Base-by-base conservation (phyloP, 2,888 invertebrate species). In the Unio pictorum region DNA sequence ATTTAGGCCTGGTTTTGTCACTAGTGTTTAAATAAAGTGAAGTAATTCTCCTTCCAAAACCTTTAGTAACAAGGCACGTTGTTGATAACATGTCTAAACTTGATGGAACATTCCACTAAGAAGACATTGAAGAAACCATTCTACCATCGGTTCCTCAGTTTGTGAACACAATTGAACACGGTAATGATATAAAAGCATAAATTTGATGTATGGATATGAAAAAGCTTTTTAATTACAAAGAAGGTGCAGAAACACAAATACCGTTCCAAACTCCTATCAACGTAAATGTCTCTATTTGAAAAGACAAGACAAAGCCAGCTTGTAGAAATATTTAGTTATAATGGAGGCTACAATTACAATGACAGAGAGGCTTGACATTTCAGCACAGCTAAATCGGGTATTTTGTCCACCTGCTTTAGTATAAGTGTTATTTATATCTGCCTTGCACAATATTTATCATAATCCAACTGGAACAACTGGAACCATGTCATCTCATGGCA, bases 301-400 rank as follows among this genome's bases (percentile, higher is more conserved):
- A 82, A 77, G 57, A 80, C 75, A 15, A 64, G 74, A 55, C 80
- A 77, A 61, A 72, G 72, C 54, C 23, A 67, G 61, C 56, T 78
- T 17, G 69, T 79, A 20, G 55, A 64, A 55, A 74, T 45, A 73
- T 82, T 54, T 72, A 28, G 4, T 28, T 28, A 28, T 4, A 28
- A 28, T 28, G 28, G 28, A 28, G 4, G 28, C 28, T 3, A 2
- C 28, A 28, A 28, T 28, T 28, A 76, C 20, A 80, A 83, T 72
- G 76, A 80, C 54, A 73, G 82, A 63, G 81, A 23, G 83, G n/a
- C 68, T 83, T 54, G 78, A 78, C 62, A 71, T 83, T 15, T 73
- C 78, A 28, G 71, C 80, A 28, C 74, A 75, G 56, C 55, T 77
- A 54, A 70, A 78, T 63, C 75, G 71, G 18, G 71, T 75, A 4